A percentile compares a stretch with the other conserved stretches of the same genome.
Conservation (phyloP, 2,797 vertebrate genomes). For the Ciconia nigra region DNA sequence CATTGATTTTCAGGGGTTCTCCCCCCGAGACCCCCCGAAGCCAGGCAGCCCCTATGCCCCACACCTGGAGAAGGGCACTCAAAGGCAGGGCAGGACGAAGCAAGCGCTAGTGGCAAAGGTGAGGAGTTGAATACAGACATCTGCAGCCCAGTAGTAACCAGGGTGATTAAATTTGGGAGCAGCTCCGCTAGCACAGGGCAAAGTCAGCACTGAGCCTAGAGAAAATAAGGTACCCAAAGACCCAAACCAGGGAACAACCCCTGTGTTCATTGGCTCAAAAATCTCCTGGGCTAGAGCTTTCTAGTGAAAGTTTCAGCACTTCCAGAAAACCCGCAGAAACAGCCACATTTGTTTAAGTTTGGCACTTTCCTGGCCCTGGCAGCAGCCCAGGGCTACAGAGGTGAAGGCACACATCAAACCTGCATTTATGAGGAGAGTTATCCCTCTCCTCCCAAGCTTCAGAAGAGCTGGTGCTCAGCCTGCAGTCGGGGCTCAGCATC, state of each 20-base stretch:
- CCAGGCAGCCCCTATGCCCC: not conserved
- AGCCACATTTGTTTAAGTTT: not conserved
- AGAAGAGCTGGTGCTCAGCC: not conserved
- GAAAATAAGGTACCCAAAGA: not conserved
- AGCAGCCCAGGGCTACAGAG: not conserved
- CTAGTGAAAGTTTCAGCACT: not conserved
- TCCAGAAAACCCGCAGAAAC: not conserved
- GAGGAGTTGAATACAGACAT: not conserved
- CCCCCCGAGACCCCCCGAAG: not conserved
- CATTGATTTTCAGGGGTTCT: not conserved
- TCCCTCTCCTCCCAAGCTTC: not conserved
- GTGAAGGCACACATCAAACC: not conserved
- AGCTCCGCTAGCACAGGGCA: not conserved
- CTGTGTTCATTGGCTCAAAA: not conserved
- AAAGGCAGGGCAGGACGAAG: not conserved
- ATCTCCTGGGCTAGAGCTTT: not conserved
- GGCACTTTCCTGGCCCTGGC: not conserved
- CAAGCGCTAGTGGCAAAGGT: fast-evolving
- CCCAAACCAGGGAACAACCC: not conserved
- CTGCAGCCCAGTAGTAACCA: not conserved
- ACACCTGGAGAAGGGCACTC: not conserved
- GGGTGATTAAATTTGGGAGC: not conserved
- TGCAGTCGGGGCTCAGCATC: not conserved
- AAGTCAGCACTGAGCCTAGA: not conserved
- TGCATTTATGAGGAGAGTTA: not conserved